A percentile compares a stretch with the other conserved stretches of the same genome.
Evolutionary conservation across 2,888 invertebrate species (phyloP).

Genomic region (Ariolimax columbianus): DNA sequence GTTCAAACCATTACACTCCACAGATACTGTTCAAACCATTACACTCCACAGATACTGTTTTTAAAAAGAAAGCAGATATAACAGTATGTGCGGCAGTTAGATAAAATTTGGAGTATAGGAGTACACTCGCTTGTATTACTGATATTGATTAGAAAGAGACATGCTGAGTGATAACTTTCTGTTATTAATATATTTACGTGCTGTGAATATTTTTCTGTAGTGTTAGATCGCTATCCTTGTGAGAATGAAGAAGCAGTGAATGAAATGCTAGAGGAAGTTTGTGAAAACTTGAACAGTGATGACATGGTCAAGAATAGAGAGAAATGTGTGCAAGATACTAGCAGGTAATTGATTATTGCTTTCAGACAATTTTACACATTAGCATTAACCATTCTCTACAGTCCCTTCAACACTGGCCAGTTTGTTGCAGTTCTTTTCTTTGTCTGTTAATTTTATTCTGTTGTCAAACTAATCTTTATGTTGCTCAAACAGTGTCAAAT

Average conservation of each 20-base stretch:
- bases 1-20: no score
- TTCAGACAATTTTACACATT: not conserved
- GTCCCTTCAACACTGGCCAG: not conserved
- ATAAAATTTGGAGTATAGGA: not conserved
- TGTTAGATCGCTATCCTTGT: constrained; percentile 61
- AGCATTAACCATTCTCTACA: not conserved
- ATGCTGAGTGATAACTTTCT: not conserved
- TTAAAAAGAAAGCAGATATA: not conserved
- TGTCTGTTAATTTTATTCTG: not conserved
- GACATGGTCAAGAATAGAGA: constrained; percentile 50
- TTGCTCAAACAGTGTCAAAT: no score
- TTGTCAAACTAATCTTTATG: no score
- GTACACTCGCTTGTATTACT: not conserved
- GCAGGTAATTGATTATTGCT: constrained; percentile 45
- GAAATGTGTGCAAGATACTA: constrained; percentile 40
- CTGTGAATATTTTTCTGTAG: constrained; percentile 52
- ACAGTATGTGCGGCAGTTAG: not conserved
- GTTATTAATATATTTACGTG: not conserved
- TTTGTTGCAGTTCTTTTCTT: not conserved
- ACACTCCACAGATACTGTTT: not conserved
- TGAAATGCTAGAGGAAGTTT: constrained; percentile 57
- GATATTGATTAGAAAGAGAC: not conserved
- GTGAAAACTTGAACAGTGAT: constrained; percentile 61
- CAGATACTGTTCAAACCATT: no score
- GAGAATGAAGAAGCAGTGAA: constrained; percentile 60